Base-by-base conservation (phyloP, 2,797 vertebrate species). In the Apogon talboti region DNA sequence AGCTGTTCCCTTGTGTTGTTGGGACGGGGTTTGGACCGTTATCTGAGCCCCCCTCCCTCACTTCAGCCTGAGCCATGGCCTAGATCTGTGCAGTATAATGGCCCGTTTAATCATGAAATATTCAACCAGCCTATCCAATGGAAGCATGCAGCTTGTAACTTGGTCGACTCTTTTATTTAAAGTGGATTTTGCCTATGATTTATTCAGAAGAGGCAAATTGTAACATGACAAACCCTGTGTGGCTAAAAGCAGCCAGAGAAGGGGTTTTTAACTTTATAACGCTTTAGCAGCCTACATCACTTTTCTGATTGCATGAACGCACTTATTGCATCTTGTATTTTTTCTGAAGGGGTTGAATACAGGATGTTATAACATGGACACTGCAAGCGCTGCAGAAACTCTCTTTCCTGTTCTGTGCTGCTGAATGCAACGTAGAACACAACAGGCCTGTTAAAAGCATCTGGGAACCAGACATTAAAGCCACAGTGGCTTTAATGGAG, bases 351-450 rank as follows among this genome's bases (percentile, higher is more conserved):
- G 41, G 63, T 38, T 72, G 52, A 76, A 74, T 78, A 76, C 91
- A 94, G 92, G 93, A 94, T 93, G 91, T 92, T 83, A 79, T 82
- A 87, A 90, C 73, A 77, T 87, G 79, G 87, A 91, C 75, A 72
- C 78, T 87, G 87, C 91, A 83, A 62, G 69, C 83, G 24, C 84
- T 91, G 90, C 92, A 92, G 82, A 91, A 91, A 88, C 70, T 61
- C 86, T 76, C 81, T 83, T 94, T 93, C 92, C 93, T 91, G 91
- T 88, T 90, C 77, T 75, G 68, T 63, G 19, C 62, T 69, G 80
- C 67, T 60, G 63, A 69, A 70, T 78, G 86, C 84, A 76, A 73
- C 18, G 35, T 59, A 52, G 76, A 73, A 55, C 76, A 76, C 79
- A 81, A 58, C 55, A 37, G 57, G 78, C 79, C 81, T 55, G 76